Evolutionary conservation across 2,797 vertebrate genomes (phyloP).

Genomic region (Lithobates pipiens): DNA sequence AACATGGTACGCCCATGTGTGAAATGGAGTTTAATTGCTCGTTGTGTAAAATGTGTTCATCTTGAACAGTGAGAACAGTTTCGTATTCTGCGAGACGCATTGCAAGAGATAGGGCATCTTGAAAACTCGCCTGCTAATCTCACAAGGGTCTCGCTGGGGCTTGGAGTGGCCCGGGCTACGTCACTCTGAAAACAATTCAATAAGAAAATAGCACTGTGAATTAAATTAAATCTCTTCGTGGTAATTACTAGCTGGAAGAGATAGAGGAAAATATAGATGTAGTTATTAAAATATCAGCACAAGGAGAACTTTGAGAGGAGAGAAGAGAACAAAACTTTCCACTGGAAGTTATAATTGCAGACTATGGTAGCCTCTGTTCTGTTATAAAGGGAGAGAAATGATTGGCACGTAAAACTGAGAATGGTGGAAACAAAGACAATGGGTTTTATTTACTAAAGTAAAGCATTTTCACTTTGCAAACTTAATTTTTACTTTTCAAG

Average conservation of each 20-base stretch:
- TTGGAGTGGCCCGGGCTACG: conserved; percentile 53
- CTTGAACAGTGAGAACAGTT: conserved; percentile 27
- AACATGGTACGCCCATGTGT: conserved; percentile 54
- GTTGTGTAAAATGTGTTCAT: conserved; percentile 37
- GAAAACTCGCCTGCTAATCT: conserved; percentile 60
- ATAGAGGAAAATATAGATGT: conserved; percentile 58
- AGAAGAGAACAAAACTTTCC: conserved; percentile 26
- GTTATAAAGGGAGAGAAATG: background rate
- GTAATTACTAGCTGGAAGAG: conserved; percentile 56
- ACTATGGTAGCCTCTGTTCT: background rate
- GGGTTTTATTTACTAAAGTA: too few relatives aligned
- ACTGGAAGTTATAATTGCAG: background rate
- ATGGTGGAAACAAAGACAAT: background rate
- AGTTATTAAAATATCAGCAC: conserved; percentile 59
- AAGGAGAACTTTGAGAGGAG: conserved; percentile 19
- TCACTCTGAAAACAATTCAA: conserved; percentile 58
- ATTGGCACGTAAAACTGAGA: background rate
- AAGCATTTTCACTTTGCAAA: too few relatives aligned
- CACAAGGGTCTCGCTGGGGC: conserved; percentile 57
- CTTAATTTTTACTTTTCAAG: too few relatives aligned
- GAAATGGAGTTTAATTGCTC: conserved; percentile 57
- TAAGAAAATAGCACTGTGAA: conserved; percentile 58
- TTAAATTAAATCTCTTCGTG: conserved; percentile 60
- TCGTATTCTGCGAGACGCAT: conserved; percentile 36
- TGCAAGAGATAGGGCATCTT: conserved; percentile 55